Conservation (phyloP, 1,140 invertebrate species). For the Tetramorium alpestre region DNA sequence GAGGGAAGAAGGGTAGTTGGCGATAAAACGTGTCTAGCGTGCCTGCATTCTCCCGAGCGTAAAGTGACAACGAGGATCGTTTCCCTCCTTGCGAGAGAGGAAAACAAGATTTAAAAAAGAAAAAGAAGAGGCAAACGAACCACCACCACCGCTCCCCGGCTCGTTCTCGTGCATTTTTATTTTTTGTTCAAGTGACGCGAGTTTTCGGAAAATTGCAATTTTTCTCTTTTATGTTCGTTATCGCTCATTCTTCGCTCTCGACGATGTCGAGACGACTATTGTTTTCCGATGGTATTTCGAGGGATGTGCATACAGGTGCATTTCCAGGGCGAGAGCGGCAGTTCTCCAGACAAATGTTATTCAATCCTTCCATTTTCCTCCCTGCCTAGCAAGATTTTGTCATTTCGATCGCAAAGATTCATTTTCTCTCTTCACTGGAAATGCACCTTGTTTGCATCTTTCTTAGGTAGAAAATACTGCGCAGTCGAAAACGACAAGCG, state of each 20-base stretch:
- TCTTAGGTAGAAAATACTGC: slow-evolving; percentile 80
- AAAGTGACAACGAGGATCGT: slow-evolving; percentile 36
- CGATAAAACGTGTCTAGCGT: slow-evolving; percentile 45
- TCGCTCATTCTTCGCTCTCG: not conserved
- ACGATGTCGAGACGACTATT: slow-evolving; percentile 25
- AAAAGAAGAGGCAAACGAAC: slow-evolving; percentile 5
- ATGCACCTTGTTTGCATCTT: slow-evolving; percentile 68
- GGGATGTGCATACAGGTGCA: slow-evolving; percentile 46
- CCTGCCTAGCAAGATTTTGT: not conserved
- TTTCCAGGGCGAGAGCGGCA: slow-evolving; percentile 48
- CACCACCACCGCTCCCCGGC: slow-evolving; percentile 75
- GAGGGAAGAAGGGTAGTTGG: slow-evolving; percentile 55
- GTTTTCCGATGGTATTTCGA: slow-evolving; percentile 7
- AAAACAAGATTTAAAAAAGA: slow-evolving; percentile 1
- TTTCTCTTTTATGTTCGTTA: slow-evolving; percentile 61
- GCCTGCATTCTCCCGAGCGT: slow-evolving; percentile 46
- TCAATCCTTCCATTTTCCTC: not conserved
- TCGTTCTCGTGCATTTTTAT: slow-evolving; percentile 52
- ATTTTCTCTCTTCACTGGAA: slow-evolving; percentile 63
- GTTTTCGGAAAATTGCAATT: slow-evolving; percentile 39
- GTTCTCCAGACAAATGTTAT: not conserved
- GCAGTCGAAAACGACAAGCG: slow-evolving; percentile 75
- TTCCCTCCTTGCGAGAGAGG: not conserved
- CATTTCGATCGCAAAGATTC: not conserved
- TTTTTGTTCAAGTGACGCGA: slow-evolving; percentile 2